Percentiles rank a stretch among this genome's conserved stretches.
Conservation (phyloP, 2,888 invertebrate genomes). For the Plagiodera versicolora region DNA sequence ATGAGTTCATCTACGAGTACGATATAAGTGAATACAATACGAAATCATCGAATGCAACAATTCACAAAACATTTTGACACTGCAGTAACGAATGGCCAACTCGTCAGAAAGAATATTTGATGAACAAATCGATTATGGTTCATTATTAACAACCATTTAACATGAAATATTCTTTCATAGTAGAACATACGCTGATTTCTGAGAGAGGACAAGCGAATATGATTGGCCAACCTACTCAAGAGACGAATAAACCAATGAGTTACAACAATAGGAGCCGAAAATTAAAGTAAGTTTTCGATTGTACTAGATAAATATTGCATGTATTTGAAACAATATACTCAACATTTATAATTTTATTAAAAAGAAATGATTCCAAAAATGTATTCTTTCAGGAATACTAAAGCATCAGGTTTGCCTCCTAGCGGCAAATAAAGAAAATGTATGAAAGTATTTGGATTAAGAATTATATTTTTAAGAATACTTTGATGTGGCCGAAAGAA, state of each 20-base stretch:
- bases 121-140: no score
- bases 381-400: slow-evolving; percentile 44
- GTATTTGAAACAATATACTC: no score
- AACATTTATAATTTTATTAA: slow-evolving; percentile 16
- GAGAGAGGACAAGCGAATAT: slow-evolving; percentile 46
- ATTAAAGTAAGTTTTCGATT: slow-evolving; percentile 41
- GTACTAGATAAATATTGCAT: no score
- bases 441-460: slow-evolving; percentile 13
- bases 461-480: slow-evolving; percentile 15
- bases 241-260: slow-evolving; percentile 27
- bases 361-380: no score
- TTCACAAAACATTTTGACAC: no score
- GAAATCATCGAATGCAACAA: no score
- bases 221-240: slow-evolving; percentile 44
- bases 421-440: slow-evolving; percentile 40
- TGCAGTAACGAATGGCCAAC: no score
- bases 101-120: no score
- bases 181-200: slow-evolving; percentile 46
- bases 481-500: slow-evolving; percentile 32
- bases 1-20: no score
- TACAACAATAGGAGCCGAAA: slow-evolving; percentile 41
- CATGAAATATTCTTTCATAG: slow-evolving; percentile 29
- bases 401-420: slow-evolving; percentile 46
- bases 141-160: not conserved
- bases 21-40: no score